Base-by-base conservation (phyloP, 1,140 invertebrate species). In the Drosophila pectinifera region DNA sequence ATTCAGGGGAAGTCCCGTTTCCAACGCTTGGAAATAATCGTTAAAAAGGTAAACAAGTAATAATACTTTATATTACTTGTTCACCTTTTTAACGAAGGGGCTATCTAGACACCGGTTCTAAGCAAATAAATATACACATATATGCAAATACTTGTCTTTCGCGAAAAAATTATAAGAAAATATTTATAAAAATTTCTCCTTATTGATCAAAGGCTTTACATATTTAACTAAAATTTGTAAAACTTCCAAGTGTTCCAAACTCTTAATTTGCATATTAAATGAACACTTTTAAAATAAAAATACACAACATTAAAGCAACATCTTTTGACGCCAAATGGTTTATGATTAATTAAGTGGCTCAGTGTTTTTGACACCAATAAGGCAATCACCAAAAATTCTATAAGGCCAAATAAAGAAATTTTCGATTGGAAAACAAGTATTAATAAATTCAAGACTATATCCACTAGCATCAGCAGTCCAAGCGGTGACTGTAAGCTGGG, bases 1-100 rank as follows among this genome's bases (percentile, higher is more conserved):
- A 22, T 24, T 57, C 11, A 36, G 61, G 53, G 54, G 31, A 59
- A 7, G 39, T 42, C 39, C 54, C 46, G 3, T n/a, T 61, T 28
- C 7, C 3, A 1, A 38, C 18, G 5, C 0, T n/a, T 39, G 6
- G 26, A 26, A 53, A 56, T n/a, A 18, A 26, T 5, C n/a, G 13
- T 26, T 4, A 18, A 31, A 31, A 28, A 6, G n/a, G n/a, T n/a
- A n/a, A n/a, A n/a, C n/a, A n/a, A n/a, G n/a, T n/a, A n/a, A n/a
- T n/a, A n/a, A n/a, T n/a, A n/a, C n/a, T n/a, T n/a, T n/a, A n/a
- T n/a, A n/a, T n/a, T n/a, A n/a, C n/a, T n/a, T n/a, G n/a, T n/a
- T n/a, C n/a, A n/a, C n/a, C n/a, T n/a, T n/a, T n/a, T n/a, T n/a
- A n/a, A n/a, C n/a, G n/a, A n/a, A n/a, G n/a, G n/a, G n/a, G n/a